Evolutionary conservation across 1,140 invertebrate genomes (phyloP), one percentile per base, ranked within the genome.

Genomic region (Armadillidium nasatum): DNA sequence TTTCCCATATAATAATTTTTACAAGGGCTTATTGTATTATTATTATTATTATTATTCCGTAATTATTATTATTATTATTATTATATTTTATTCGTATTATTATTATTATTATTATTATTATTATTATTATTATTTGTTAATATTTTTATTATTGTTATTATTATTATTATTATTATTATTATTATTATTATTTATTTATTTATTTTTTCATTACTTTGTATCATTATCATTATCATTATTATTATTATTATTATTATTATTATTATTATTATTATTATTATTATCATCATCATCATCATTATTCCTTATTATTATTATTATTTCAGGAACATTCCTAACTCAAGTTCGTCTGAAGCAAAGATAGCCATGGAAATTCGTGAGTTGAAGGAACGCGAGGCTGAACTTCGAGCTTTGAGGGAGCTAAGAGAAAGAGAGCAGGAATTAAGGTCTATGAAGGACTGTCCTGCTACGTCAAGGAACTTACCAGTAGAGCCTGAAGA

Each of bases 351-450:
- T 0, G 86, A 87, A 78, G 84, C 84, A 66, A 83, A 84, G 54
- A 88, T 88, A 54, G 87, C 86, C 6, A 80, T 83, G 46, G 87
- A 88, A 78, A 83, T 88, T 33, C 80, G 85, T 21, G 85, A 87
- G 77, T 81, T 85, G 78, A 82, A 83, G 23, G 73, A 75, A 21
- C 73, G 73, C 50, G 73, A 75, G 44, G 73, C 66, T 22, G 73
- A 75, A 22, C 60, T 75, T 21, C 73, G 73, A 19, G 10, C 60
- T 2, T 60, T 75, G 66, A 33, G 73, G 10, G 73, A 75, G 7
- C 7, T 45, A 15, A 46, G 73, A 11, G 54, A 67, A 45, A 67
- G 50, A 13, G 22, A 19, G 23, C 66, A 75, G 23, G 45, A 75
- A 33, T 68, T 68, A 7, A 80, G 83, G 13, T 73, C 75, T 66